Evolutionary conservation across 2,113 vertebrate genomes (phyloP).

Genomic region (Tautogolabrus adspersus): DNA sequence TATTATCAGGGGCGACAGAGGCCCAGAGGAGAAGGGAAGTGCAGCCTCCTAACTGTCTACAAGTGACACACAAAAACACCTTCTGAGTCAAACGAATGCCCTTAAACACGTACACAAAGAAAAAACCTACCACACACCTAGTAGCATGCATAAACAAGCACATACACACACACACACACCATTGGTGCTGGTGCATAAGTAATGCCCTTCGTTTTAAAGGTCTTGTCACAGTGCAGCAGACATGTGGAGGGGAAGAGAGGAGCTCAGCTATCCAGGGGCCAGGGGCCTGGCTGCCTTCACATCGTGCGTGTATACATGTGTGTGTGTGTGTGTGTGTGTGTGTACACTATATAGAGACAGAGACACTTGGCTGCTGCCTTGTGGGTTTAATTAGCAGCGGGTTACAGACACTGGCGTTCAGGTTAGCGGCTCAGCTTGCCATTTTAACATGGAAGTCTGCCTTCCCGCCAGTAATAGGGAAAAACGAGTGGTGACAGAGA

Average conservation of each 20-base stretch:
- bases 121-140: slow-evolving; percentile 4
- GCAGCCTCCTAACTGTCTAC: slow-evolving; percentile 27
- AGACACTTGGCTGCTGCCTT: slow-evolving; percentile 75
- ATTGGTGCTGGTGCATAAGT: slow-evolving; percentile 62
- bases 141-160: slow-evolving; percentile 17
- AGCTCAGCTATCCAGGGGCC: slow-evolving; percentile 64
- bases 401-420: slow-evolving; percentile 71
- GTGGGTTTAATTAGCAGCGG: slow-evolving; percentile 83
- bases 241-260: slow-evolving; percentile 63
- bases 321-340: slow-evolving; percentile 31
- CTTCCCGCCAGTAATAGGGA: slow-evolving; percentile 70
- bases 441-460: slow-evolving; percentile 72
- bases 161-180: slow-evolving; percentile 24
- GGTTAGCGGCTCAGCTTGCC: slow-evolving; percentile 73
- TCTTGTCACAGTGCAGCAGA: slow-evolving; percentile 77
- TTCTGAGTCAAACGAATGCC: not conserved
- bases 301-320: slow-evolving; percentile 12
- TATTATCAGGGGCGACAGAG: slow-evolving; percentile 58
- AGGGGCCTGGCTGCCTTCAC: slow-evolving; percentile 53
- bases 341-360: slow-evolving; percentile 48
- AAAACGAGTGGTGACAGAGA: slow-evolving; percentile 55
- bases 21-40: slow-evolving; percentile 44
- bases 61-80: slow-evolving; percentile 7
- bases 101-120: not conserved
- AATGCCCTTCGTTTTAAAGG: slow-evolving; percentile 80